Base-by-base conservation (phyloP, 2,113 vertebrate species). In the Eurystomus gularis region DNA sequence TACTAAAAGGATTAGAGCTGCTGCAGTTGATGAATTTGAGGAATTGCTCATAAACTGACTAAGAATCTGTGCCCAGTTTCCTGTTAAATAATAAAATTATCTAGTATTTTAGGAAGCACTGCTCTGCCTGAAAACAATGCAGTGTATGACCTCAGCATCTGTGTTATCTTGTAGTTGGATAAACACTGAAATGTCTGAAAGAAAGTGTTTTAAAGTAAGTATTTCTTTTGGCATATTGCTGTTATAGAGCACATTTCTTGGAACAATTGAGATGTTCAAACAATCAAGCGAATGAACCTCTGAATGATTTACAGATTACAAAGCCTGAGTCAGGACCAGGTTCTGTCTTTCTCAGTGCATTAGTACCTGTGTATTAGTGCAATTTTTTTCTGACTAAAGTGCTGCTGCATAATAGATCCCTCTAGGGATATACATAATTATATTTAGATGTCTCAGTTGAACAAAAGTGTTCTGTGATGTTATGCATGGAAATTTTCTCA, bases 21-120 rank as follows among this genome's bases (percentile, higher is more conserved):
- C 84, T 58, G 31, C 61, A 87, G 55, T 6, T 79, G 31, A 60
- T 90, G 73, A 87, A 71, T 96, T 76, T 85, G 58, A 72, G 35
- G 57, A 79, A 75, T 79, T 94, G 48, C 39, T 91, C 33, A 54
- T 91, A 76, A 79, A 39, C 31, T 79, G 72, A 71, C 61, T 93
- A 95, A 79, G 17, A 91, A 81, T 29, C 44, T 82, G 26, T 52
- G 26, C 94, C 44, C 84, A 72, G 51, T 89, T 95, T 95, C 77
- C 82, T 77, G 44, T 69, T 86, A 80, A 81, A 57, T 84, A 93
- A 93, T 75, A 42, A 71, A 71, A 93, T 66, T 84, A 69, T 76
- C 69, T 69, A 44, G 24, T 91, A 60, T 69, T 91, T 91, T 72
- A 86, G 70, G 58, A 52, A 65, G 44, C 29, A 13, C 9, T 81